Percentiles rank a stretch among this genome's conserved stretches.
These are phyloP conservation scores for Siniperca obscura DNA, from an alignment of 2,797 vertebrate genomes.

Conservation along the genomic window DNA sequence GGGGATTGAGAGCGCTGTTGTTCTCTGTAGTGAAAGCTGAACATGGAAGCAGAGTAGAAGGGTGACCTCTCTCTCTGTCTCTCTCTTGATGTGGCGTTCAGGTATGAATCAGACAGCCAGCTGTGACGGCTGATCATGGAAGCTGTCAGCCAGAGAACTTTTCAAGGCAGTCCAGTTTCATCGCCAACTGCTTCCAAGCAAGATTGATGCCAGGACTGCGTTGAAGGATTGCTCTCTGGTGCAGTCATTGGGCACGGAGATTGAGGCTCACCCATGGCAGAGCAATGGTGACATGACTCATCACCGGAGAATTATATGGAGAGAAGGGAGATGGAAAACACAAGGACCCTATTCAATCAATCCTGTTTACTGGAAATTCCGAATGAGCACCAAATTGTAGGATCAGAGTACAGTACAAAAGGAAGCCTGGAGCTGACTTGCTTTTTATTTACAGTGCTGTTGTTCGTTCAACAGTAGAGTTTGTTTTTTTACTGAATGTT, in stretches of 20 bases:
- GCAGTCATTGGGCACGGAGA: constrained; percentile 76
- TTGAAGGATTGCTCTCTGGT: constrained; percentile 77
- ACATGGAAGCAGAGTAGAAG: constrained; percentile 49
- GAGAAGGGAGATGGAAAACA: constrained; percentile 70
- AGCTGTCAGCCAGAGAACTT: constrained; percentile 76
- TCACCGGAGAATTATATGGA: constrained; percentile 68
- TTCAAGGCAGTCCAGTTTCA: constrained; percentile 76
- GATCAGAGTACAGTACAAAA: constrained; percentile 42
- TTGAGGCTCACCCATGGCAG: constrained; percentile 74
- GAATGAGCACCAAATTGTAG: constrained; percentile 51
- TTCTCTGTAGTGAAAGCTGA: constrained; percentile 29
- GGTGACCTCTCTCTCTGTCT: constrained; percentile 56
- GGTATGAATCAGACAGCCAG: constrained; percentile 78
- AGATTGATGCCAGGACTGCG: constrained; percentile 74
- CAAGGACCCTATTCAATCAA: constrained; percentile 63
- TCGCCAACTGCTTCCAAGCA: constrained; percentile 66
- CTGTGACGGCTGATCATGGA: constrained; percentile 79
- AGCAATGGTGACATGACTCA: constrained; percentile 75
- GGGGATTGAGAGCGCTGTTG: neutral
- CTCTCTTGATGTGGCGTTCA: constrained; percentile 54
- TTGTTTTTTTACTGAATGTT: constrained; percentile 24
- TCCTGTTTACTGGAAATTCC: constrained; percentile 54
- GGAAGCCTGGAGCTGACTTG: constrained; percentile 20
- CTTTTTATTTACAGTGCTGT: constrained; percentile 37
- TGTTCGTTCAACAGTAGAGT: constrained; percentile 36